Base-by-base conservation (phyloP, 2,888 invertebrate species). In the Cheilosia vernalis region DNA sequence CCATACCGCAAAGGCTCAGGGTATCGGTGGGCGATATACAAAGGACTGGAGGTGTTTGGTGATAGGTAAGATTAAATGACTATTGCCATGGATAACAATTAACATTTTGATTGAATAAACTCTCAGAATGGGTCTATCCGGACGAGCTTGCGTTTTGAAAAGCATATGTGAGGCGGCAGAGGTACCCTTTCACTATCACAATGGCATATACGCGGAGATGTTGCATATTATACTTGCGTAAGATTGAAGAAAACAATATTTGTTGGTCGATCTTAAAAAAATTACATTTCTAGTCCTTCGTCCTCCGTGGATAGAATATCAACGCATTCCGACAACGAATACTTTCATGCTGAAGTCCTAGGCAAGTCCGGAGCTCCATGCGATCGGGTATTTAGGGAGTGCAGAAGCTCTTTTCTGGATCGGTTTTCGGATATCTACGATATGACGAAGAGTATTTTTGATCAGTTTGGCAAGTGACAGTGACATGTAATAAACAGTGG, bases 161-260 rank as follows among this genome's bases (percentile, higher is more conserved):
- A 94, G 95, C 88, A 95, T 96, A 89, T 96, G 96, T 90, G 95
- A 96, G 91, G 93, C 94, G n/a, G 94, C 96, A 1, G 94, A 94
- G 90, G 93, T 94, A 81, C 94, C 95, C 81, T 94, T 95, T 89
- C 93, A 93, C 87, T 93, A 94, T 89, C 93, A 94, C 88, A 94
- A 95, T 89, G 95, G 96, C 56, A 93, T 96, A 88, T 93, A 95
- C 87, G 95, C 95, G 64, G 95, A 96, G 93, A 93, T 96, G 89
- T 93, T 95, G 88, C 95, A 96, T 92, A 94, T 95, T 88, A 91
- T 95, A 90, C 93, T 96, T 90, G 95, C 95, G 95, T 95, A 93
- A 94, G 94, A 93, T 30, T 3, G 19, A 49, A 10, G n/a, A 10
- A 24, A 15, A 15, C 6, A 24, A 7, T 5, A 2, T 3, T 40